Conservation (phyloP, 2,113 vertebrate genomes). For the Equus quagga region DNA sequence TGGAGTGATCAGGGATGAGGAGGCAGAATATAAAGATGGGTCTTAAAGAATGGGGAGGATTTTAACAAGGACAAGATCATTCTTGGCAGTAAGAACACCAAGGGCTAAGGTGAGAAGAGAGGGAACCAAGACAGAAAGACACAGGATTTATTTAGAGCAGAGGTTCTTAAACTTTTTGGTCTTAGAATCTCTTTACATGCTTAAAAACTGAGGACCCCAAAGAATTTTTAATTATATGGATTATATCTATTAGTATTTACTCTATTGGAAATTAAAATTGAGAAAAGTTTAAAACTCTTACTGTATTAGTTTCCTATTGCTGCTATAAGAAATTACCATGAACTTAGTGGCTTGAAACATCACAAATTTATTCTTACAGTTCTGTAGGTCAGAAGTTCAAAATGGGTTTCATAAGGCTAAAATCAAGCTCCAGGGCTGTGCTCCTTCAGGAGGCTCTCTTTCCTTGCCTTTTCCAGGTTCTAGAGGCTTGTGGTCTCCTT, state of each 20-base stretch:
- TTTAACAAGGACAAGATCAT: slow-evolving; percentile 30
- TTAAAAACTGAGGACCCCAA: background rate
- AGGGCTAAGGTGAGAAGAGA: background rate
- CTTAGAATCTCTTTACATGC: background rate
- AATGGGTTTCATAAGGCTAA: background rate
- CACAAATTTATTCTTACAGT: background rate
- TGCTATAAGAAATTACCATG: background rate
- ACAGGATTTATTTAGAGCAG: background rate
- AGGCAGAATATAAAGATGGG: background rate
- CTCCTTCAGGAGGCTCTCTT: background rate
- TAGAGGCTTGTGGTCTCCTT: background rate
- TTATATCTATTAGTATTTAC: background rate
- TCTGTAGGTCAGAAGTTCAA: background rate
- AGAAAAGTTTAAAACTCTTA: background rate
- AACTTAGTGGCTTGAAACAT: slow-evolving; percentile 32
- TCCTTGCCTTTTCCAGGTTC: background rate
- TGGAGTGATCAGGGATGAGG: background rate
- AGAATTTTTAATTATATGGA: slow-evolving; percentile 7
- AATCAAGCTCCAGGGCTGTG: background rate
- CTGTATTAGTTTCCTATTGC: background rate
- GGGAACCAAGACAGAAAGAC: background rate
- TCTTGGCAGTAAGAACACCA: background rate
- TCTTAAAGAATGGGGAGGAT: background rate
- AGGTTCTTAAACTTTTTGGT: background rate
- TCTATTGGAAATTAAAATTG: background rate